Evolutionary conservation across 2,888 invertebrate species (phyloP), one percentile per base, ranked within the genome.

Genomic region (Thymelicus lineola): DNA sequence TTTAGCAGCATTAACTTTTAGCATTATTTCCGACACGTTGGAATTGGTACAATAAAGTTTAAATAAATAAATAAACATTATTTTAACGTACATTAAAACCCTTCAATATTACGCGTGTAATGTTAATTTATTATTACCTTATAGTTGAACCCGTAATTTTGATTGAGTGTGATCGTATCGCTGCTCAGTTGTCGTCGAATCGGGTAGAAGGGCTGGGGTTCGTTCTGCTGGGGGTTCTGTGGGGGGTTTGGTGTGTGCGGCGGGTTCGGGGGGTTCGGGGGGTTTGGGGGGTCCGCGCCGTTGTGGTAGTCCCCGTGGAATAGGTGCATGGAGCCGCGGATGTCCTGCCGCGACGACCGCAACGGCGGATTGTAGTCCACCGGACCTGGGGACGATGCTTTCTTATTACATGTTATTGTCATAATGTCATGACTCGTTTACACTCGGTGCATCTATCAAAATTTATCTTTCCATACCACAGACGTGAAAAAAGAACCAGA

Each of bases 291-390:
- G 28, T 28, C 28, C 6, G 80, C 75, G 48, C 91, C 92, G 79
- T 93, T 92, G 69, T 88, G 88, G 75, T 78, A 88, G 75, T 95
- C 95, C 58, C 94, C 96, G 85, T 96, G 96, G 81, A 96, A 95
- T 78, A 96, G 88, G 82, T 96, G 95, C 73, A 96, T 91, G 28
- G 96, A 95, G 74, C 96, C 96, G 74, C 96, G 94, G 59, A 96
- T 96, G 89, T 97, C 97, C 77, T 97, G 96, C 48, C 96, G 94
- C 55, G 96, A 96, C 12, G 97, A 97, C 65, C 97, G 95, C 1
- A 96, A 94, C 0, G 96, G 96, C 46, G 96, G 94, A 66, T 96
- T 96, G 73, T 96, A 95, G 79, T 96, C 96, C 53, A 95, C 78
- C 0, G 93, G 94, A 73, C 89, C 94, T 94, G 85, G 0, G 28